phyloP scores from a whole-genome alignment of 1,140 invertebrate species.

The Orchestia grillus region DNA sequence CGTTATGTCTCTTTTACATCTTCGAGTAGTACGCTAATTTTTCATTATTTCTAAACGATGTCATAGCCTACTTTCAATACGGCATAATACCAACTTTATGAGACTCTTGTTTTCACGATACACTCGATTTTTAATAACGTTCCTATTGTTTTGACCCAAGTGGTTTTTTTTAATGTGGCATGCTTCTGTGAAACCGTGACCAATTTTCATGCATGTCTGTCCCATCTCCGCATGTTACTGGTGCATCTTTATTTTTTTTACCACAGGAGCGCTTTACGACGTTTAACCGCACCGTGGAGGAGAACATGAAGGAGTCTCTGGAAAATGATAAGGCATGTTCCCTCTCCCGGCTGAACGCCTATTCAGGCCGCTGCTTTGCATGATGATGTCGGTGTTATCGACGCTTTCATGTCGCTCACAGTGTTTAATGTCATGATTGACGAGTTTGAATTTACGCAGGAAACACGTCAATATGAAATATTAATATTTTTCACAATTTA shows the following conservation, averaged over 20 bases:
- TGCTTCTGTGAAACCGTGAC: background rate
- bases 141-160: background rate
- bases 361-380: background rate
- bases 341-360: background rate
- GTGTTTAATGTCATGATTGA: too few species aligned
- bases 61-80: too few species aligned
- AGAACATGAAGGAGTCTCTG: slow-evolving; percentile 22
- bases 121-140: too few species aligned
- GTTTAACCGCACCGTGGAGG: background rate
- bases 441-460: too few species aligned
- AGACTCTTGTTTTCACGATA: too few species aligned
- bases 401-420: background rate
- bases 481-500: too few species aligned
- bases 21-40: too few species aligned
- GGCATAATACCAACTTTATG: too few species aligned
- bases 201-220: background rate
- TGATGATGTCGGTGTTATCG: too few species aligned
- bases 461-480: too few species aligned
- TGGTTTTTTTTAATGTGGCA: background rate
- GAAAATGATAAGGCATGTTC: slow-evolving; percentile 47
- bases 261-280: slow-evolving; percentile 31
- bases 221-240: background rate
- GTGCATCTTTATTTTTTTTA: background rate
- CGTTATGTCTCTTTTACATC: too few species aligned
- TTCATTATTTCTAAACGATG: too few species aligned